Evolutionary conservation across 2,113 vertebrate species (phyloP).

Genomic region (Chamaetylas fuelleborni): DNA sequence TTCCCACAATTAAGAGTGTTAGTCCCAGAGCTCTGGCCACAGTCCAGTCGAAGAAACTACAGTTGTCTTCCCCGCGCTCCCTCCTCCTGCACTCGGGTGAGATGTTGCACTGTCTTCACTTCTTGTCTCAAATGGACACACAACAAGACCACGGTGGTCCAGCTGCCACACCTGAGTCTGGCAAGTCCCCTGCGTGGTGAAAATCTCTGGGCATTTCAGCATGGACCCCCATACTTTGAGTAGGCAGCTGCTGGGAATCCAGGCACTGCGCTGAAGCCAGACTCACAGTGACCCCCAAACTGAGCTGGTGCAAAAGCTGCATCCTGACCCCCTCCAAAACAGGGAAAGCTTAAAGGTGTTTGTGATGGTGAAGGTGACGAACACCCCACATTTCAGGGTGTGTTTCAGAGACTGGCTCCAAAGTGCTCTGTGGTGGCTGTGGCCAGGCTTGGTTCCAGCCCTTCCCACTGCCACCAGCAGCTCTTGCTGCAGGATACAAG

Average conservation of each 20-base stretch:
- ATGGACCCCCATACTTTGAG: not conserved
- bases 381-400: not conserved
- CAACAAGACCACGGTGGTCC: accelerated
- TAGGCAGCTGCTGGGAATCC: accelerated
- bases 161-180: not conserved
- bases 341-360: not conserved
- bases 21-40: constrained; percentile 21
- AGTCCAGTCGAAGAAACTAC: constrained; percentile 29
- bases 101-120: not conserved
- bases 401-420: not conserved
- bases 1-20: constrained; percentile 64
- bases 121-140: not conserved
- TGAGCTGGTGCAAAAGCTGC: not conserved
- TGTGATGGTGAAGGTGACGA: not conserved
- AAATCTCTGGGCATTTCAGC: not conserved
- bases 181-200: not conserved
- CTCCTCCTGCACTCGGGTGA: not conserved
- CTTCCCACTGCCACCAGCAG: not conserved
- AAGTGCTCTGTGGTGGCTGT: not conserved
- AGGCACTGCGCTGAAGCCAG: not conserved
- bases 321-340: not conserved
- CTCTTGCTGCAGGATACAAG: not conserved
- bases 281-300: not conserved
- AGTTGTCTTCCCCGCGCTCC: not conserved
- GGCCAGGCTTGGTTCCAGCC: not conserved